Conservation (phyloP, 1,140 invertebrate species). For the Bombus picipes region DNA sequence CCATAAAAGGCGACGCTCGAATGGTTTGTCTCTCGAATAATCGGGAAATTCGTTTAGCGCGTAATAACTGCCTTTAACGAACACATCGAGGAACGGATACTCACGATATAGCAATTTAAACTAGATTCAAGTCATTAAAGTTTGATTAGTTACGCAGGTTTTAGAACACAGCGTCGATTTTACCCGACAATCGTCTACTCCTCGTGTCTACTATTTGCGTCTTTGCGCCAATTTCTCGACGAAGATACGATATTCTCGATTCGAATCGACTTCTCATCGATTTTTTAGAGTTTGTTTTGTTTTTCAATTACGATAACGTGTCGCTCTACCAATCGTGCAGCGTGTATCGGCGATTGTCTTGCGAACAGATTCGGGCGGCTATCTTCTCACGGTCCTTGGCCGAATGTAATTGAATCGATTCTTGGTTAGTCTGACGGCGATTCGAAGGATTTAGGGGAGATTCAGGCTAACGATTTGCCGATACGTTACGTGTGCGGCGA, state of each 20-base stretch:
- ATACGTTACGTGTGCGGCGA: constrained; percentile 34
- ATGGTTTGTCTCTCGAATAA: neutral
- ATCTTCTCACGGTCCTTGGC: neutral
- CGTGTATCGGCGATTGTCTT: neutral
- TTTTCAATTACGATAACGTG: neutral
- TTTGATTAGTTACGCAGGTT: neutral
- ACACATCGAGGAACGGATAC: neutral
- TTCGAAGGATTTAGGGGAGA: constrained; percentile 48
- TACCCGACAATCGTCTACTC: too few relatives aligned
- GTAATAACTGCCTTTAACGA: neutral
- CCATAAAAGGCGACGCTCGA: too few relatives aligned
- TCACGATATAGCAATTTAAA: neutral
- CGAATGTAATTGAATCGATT: constrained; percentile 2
- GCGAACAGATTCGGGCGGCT: neutral
- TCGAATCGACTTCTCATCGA: neutral
- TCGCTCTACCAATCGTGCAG: neutral
- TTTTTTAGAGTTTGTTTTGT: neutral
- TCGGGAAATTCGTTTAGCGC: neutral
- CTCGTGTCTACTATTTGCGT: neutral
- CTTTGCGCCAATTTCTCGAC: neutral
- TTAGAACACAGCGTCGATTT: neutral
- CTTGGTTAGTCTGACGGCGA: constrained; percentile 4
- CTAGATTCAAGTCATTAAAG: too few relatives aligned
- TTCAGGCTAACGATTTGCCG: constrained; percentile 31
- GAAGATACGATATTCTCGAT: neutral